Conservation (phyloP, 2,113 vertebrate species). For the Arvicanthis niloticus region DNA sequence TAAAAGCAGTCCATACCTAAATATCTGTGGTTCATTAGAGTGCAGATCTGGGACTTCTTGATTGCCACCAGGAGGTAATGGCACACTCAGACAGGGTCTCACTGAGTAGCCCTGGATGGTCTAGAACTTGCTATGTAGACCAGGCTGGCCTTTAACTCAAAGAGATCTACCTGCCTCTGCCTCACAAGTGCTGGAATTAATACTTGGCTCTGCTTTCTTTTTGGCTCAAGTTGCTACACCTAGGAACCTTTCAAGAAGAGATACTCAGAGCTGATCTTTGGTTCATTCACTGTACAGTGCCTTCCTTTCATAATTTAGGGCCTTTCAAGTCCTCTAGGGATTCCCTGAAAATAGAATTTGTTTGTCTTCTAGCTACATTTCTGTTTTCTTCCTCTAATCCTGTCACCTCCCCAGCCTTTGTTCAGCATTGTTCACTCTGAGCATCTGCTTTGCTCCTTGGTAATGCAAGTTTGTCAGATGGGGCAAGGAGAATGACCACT, state of each 20-base stretch:
- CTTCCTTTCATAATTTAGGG: conserved; percentile 11
- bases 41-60: background rate
- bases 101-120: background rate
- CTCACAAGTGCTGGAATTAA: background rate
- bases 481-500: background rate
- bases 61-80: background rate
- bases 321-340: conserved; percentile 1
- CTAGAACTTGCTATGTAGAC: background rate
- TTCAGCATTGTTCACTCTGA: conserved; percentile 36
- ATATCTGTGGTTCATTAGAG: background rate
- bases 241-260: background rate
- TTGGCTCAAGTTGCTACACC: conserved; percentile 4
- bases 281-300: background rate
- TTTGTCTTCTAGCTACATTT: conserved; percentile 39
- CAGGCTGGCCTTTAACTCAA: background rate
- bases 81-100: background rate
- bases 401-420: conserved; percentile 1
- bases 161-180: background rate
- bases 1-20: conserved; percentile 11
- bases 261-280: conserved; percentile 42
- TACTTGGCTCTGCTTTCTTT: background rate
- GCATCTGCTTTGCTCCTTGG: conserved; percentile 37
- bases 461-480: conserved; percentile 36
- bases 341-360: conserved; percentile 34
- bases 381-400: background rate